Base-by-base conservation (phyloP, 2,888 invertebrate species). In the Maniola hyperantus region DNA sequence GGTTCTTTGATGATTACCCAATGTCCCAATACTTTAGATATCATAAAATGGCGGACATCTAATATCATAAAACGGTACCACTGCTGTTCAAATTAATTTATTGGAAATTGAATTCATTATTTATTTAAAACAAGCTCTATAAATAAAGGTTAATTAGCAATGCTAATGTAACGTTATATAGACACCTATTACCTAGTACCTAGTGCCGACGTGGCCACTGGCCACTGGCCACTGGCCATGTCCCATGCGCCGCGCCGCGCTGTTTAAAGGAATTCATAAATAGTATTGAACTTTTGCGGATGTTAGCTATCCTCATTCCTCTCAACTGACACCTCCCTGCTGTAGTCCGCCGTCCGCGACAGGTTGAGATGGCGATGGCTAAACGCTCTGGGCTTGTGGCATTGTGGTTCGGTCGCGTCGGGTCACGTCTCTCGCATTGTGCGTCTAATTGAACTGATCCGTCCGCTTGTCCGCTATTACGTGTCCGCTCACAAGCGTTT, bases 101-200 rank as follows among this genome's bases (percentile, higher is more conserved):
- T 39, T 18, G 5, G 10, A 55, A 18, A 36, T 54, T n/a, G n/a
- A 55, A 36, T 39, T 53, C 33, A 55, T 39, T 39, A 55, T 36
- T 50, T 18, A 54, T 55, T 36, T 55, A 36, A 55, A 55, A 55
- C 15, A 55, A 55, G 36, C 18, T 55, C 55, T 39, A 36, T 54
- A 54, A 36, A 55, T 55, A 55, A 39, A 55, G 36, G 55, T 5
- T 36, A 6, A 55, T 55, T 55, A 18, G 55, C 36, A 55, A 36
- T 55, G 55, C 55, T 39, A 55, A 55, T 34, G 5, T 10, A 20
- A 18, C 20, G 7, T 6, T 18, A n/a, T 50, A 10, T 7, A 6
- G 11, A n/a, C n/a, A n/a, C n/a, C n/a, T n/a, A n/a, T n/a, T n/a
- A n/a, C n/a, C n/a, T n/a, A n/a, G n/a, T n/a, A 50, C 4, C 11